Evolutionary conservation across 2,797 vertebrate genomes (phyloP).

Genomic region (Malacoctenus gilli): DNA sequence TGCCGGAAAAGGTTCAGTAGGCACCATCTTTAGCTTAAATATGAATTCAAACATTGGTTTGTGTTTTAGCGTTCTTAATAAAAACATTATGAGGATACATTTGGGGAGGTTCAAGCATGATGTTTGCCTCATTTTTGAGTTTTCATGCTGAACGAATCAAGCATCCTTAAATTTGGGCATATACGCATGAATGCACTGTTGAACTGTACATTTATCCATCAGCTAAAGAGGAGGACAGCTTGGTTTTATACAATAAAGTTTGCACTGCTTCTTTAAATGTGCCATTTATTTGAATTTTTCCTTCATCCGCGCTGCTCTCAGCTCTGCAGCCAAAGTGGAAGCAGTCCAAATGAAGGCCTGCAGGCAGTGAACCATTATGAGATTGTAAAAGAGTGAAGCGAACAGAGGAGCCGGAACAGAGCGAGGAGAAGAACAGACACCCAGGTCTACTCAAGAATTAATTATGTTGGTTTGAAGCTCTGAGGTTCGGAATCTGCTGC

Average conservation of each 20-base stretch:
- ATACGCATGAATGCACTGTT: neutral
- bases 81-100: too few relatives aligned
- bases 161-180: too few relatives aligned
- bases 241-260: neutral
- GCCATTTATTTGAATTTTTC: constrained; percentile 23
- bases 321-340: constrained; percentile 11
- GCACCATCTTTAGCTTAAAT: too few relatives aligned
- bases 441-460: constrained; percentile 55
- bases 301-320: constrained; percentile 25
- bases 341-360: constrained; percentile 24
- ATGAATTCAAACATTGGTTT: too few relatives aligned
- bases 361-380: constrained; percentile 17
- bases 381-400: constrained; percentile 15
- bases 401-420: constrained; percentile 35
- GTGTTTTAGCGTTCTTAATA: too few relatives aligned
- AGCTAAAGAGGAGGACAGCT: neutral
- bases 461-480: constrained; percentile 54
- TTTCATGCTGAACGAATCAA: too few relatives aligned
- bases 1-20: too few relatives aligned
- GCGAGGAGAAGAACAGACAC: constrained; percentile 32
- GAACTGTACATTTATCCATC: neutral
- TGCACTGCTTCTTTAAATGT: constrained; percentile 9
- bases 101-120: too few relatives aligned
- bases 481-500: constrained; percentile 36
- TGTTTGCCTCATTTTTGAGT: too few relatives aligned